Base-by-base conservation (phyloP, 2,888 invertebrate species). In the Ischnus inquisitorius region DNA sequence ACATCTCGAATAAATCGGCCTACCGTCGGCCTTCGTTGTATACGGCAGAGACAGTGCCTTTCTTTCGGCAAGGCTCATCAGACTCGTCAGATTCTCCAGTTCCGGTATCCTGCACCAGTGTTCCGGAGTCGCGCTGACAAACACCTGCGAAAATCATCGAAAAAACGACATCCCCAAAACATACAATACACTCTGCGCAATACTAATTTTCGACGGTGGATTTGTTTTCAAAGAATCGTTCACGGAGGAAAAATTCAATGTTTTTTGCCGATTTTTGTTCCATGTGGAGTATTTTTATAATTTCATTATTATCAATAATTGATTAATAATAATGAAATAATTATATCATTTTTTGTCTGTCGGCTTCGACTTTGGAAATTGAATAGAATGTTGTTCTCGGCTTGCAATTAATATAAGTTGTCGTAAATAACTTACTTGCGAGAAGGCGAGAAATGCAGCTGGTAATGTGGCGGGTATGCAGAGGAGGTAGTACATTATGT, bases 61-160 rank as follows among this genome's bases (percentile, higher is more conserved):
- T 6, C 95, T 91, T 82, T 95, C 91, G 1, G 94, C 94, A 19
- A 94, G 92, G 74, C 94, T 94, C 76, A 96, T 92, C 41, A 94
- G 92, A 75, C 94, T 91, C 79, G 92, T 91, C 41, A 93, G 82
- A 64, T 93, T 92, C 54, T 94, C 94, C 60, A 95, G 91, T 87
- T 95, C 95, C 28, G 95, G 94, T 6, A 96, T 94, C 0, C 94
- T 94, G 88, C 96, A 96, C 95, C 96, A 96, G 89, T 96, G 96
- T 39, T 95, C 95, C 19, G 96, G 96, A 14, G 95, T 95, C n/a
- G 96, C 96, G 83, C 96, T 96, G 82, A 96, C 95, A 92, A 96
- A 96, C 64, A 96, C 95, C 95, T 96, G 91, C 25, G 46, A 80
- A 82, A 25, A 64, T 62, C 28, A 10, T 1, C 54, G 25, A 5